Conservation (phyloP, 2,888 invertebrate genomes). For the Conops quadrifasciatus region DNA sequence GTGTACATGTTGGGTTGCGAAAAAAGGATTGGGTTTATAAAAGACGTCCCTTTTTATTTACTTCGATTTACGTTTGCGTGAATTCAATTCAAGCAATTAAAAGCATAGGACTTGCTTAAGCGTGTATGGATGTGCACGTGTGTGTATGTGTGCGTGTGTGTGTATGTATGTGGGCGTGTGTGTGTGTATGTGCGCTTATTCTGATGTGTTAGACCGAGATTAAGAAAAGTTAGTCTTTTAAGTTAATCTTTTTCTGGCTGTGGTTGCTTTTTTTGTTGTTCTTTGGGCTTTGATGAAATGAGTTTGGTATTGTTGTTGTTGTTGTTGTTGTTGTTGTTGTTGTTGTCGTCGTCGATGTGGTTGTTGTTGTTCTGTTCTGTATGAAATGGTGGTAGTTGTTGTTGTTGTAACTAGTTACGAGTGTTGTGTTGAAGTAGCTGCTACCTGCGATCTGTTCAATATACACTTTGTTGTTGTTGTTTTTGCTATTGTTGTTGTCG, state of each 20-base stretch:
- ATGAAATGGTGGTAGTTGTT: no score
- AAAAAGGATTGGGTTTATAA: no score
- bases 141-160: background rate
- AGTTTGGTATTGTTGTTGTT: background rate
- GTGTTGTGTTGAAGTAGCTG: conserved; percentile 2
- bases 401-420: background rate
- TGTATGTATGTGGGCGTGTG: background rate
- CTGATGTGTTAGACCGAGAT: no score
- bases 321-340: background rate
- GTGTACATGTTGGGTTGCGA: no score
- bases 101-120: no score
- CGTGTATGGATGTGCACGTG: background rate
- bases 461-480: conserved; percentile 18
- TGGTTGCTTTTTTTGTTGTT: background rate
- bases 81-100: no score
- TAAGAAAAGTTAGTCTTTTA: no score
- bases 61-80: no score
- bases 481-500: background rate
- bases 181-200: background rate
- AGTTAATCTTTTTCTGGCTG: background rate
- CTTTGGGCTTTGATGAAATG: background rate
- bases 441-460: no score
- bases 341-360: background rate
- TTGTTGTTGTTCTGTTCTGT: background rate
- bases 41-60: no score